A percentile compares a stretch with the other conserved stretches of the same genome.
phyloP scores from a whole-genome alignment of 2,113 vertebrate genomes.

The Centrocercus urophasianus region DNA sequence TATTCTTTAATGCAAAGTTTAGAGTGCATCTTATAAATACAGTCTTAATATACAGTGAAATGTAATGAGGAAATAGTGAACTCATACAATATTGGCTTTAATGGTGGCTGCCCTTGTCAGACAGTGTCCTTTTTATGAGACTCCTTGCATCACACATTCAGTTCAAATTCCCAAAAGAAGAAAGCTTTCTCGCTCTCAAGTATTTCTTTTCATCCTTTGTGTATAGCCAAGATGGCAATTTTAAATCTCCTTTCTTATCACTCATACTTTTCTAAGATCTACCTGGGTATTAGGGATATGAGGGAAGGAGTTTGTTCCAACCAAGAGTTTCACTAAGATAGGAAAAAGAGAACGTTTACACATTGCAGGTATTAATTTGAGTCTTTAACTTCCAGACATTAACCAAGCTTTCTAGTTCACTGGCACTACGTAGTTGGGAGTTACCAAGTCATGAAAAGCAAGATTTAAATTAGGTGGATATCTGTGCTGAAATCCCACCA shows the following conservation, averaged over 20 bases:
- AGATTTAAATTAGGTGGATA: neutral
- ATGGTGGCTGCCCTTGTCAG: neutral
- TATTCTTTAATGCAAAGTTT: conserved; percentile 14
- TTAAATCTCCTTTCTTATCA: conserved; percentile 32
- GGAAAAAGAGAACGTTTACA: neutral
- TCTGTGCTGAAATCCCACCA: neutral
- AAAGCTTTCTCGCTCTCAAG: neutral
- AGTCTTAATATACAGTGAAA: neutral
- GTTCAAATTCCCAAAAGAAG: neutral
- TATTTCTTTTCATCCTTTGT: neutral
- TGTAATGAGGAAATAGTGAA: neutral
- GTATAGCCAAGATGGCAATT: neutral
- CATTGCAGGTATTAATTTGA: neutral
- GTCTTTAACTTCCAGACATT: neutral
- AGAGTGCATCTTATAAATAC: neutral
- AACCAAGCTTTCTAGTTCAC: neutral
- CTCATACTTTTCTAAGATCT: neutral
- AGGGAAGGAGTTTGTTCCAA: neutral
- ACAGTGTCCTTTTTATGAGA: neutral
- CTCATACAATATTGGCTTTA: neutral
- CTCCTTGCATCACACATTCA: neutral
- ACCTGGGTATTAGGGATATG: neutral
- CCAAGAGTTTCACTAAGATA: neutral
- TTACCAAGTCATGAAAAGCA: neutral
- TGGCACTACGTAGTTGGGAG: neutral